phyloP scores from a whole-genome alignment of 2,797 vertebrate species.

The Vultur gryphus region DNA sequence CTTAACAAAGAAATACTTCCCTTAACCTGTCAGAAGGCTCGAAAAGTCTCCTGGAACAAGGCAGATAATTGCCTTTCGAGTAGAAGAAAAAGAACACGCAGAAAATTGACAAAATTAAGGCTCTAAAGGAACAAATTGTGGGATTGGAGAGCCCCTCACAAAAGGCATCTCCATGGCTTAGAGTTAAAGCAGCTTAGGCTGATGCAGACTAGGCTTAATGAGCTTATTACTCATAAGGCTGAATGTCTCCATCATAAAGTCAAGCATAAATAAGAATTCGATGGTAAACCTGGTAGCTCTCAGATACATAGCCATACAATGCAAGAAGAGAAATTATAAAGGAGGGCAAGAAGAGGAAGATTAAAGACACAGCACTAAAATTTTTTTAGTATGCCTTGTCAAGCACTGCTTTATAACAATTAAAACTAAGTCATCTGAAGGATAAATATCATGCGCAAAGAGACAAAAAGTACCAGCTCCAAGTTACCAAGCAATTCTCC shows the following conservation, averaged over 20 bases:
- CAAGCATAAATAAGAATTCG: constrained; percentile 15
- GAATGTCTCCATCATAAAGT: constrained; percentile 24
- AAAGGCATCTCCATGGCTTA: neutral
- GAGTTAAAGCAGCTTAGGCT: constrained; percentile 11
- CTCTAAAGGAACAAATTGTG: neutral
- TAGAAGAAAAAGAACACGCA: neutral
- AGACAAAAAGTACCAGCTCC: neutral
- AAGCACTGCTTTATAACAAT: neutral
- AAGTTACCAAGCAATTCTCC: neutral
- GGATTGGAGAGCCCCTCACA: neutral
- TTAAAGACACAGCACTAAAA: neutral
- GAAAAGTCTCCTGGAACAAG: neutral
- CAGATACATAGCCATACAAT: neutral
- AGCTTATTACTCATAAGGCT: constrained; percentile 23
- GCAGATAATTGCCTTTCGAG: neutral
- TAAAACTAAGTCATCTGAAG: neutral
- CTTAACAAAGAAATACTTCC: neutral
- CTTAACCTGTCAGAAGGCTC: neutral
- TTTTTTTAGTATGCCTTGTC: neutral
- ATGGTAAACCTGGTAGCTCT: neutral
- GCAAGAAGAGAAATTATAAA: neutral
- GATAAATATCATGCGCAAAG: neutral
- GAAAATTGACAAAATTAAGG: neutral
- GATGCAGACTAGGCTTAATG: neutral
- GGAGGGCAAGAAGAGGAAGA: neutral